Conservation (phyloP, 2,113 vertebrate genomes). For the Dicentrarchus labrax region DNA sequence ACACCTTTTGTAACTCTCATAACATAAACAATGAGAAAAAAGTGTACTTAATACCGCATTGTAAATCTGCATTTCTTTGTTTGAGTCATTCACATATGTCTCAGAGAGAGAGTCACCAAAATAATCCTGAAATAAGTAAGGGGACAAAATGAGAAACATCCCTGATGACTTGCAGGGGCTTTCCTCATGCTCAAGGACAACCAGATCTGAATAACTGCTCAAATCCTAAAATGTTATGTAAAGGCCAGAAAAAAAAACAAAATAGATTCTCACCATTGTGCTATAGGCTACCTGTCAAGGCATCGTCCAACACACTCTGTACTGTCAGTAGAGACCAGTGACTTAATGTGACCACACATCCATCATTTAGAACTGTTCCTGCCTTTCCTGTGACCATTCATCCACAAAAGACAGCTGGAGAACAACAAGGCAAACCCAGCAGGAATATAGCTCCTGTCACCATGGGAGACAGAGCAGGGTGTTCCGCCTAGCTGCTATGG, state of each 20-base stretch:
- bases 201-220: not conserved
- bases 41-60: not conserved
- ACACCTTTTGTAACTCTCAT: not conserved
- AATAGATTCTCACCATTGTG: not conserved
- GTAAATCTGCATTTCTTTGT: not conserved
- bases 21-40: not conserved
- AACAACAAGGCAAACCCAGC: slow-evolving; percentile 44
- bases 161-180: not conserved
- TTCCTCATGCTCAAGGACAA: not conserved
- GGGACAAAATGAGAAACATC: not conserved
- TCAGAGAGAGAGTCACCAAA: not conserved
- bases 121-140: not conserved
- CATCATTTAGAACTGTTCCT: slow-evolving; percentile 27
- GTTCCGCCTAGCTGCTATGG: slow-evolving; percentile 64
- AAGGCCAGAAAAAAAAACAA: not conserved
- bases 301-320: not conserved
- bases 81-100: not conserved
- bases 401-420: slow-evolving; percentile 43
- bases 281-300: not conserved
- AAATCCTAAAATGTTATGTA: not conserved
- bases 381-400: slow-evolving; percentile 32
- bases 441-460: slow-evolving; percentile 41
- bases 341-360: slow-evolving; percentile 29
- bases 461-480: slow-evolving; percentile 45
- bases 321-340: slow-evolving; percentile 24